These are phyloP conservation scores for Thalassophryne amazonica DNA, from an alignment of 2,797 vertebrate genomes.

Conservation along the genomic window DNA sequence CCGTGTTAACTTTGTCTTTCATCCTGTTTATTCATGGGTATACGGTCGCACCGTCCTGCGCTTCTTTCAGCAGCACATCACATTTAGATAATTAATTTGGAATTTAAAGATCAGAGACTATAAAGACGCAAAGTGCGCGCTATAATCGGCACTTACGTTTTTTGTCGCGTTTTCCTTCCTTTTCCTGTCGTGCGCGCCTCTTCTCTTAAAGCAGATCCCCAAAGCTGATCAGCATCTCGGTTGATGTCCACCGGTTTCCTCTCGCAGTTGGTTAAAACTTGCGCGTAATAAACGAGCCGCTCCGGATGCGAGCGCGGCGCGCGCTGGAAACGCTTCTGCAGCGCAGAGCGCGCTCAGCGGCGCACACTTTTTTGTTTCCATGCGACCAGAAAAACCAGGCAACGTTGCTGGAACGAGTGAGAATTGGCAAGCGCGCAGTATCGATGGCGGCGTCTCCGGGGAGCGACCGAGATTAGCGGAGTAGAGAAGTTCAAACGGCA, in stretches of 20 bases:
- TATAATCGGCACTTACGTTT: slow-evolving; percentile 56
- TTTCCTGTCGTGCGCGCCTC: slow-evolving; percentile 36
- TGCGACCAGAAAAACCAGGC: slow-evolving; percentile 67
- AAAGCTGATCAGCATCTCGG: not conserved
- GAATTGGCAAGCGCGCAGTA: slow-evolving; percentile 13
- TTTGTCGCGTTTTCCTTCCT: slow-evolving; percentile 35
- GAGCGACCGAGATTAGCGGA: not conserved
- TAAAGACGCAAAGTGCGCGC: not conserved
- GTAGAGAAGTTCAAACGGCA: too few relatives aligned
- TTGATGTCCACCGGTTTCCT: slow-evolving; percentile 29
- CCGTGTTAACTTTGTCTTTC: slow-evolving; percentile 39
- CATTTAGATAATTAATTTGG: not conserved
- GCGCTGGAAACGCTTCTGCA: slow-evolving; percentile 39
- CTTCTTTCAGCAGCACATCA: not conserved
- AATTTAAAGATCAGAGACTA: not conserved
- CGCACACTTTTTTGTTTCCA: slow-evolving; percentile 70
- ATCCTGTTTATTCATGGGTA: slow-evolving; percentile 4
- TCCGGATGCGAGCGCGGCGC: slow-evolving; percentile 18
- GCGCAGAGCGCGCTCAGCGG: slow-evolving; percentile 18
- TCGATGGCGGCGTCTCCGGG: slow-evolving; percentile 5
- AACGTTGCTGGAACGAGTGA: slow-evolving; percentile 33
- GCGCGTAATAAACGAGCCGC: slow-evolving; percentile 22
- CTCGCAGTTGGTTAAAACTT: slow-evolving; percentile 36
- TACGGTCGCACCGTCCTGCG: not conserved
- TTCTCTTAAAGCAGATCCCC: not conserved